Conservation (phyloP, 2,888 invertebrate species). For the Ornithoptera priamus region DNA sequence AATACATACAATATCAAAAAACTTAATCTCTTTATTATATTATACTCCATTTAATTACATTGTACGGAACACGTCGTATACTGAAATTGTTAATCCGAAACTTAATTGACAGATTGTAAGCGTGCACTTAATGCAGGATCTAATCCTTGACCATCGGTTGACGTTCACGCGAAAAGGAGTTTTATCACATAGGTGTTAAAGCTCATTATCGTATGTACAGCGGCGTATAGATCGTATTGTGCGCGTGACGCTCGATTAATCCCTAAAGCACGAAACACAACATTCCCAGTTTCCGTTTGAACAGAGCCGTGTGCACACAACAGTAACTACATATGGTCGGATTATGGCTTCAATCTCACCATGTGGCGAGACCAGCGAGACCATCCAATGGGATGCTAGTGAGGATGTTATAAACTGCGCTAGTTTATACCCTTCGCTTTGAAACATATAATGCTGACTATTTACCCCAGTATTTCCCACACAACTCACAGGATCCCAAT, state of each 20-base stretch:
- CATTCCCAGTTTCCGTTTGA: constrained; percentile 7
- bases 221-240: not conserved
- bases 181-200: not conserved
- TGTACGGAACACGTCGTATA: constrained; percentile 16
- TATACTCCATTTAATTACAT: constrained; percentile 17
- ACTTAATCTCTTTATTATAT: constrained; percentile 24
- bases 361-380: too few species aligned
- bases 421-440: too few species aligned
- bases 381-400: too few species aligned
- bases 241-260: constrained; percentile 23
- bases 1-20: not conserved
- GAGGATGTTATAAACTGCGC: too few species aligned
- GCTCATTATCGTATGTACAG: not conserved
- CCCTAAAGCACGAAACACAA: constrained; percentile 21
- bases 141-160: constrained; percentile 17
- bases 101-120: constrained; percentile 26
- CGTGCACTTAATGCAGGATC: constrained; percentile 23
- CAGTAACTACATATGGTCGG: not conserved
- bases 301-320: constrained; percentile 9
- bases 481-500: too few species aligned
- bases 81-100: constrained; percentile 19
- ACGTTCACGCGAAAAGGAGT: not conserved
- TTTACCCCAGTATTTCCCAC: too few species aligned
- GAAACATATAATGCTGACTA: too few species aligned
- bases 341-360: not conserved